Conservation (phyloP, 1,140 invertebrate genomes). For the Pristionchus pacificus region DNA sequence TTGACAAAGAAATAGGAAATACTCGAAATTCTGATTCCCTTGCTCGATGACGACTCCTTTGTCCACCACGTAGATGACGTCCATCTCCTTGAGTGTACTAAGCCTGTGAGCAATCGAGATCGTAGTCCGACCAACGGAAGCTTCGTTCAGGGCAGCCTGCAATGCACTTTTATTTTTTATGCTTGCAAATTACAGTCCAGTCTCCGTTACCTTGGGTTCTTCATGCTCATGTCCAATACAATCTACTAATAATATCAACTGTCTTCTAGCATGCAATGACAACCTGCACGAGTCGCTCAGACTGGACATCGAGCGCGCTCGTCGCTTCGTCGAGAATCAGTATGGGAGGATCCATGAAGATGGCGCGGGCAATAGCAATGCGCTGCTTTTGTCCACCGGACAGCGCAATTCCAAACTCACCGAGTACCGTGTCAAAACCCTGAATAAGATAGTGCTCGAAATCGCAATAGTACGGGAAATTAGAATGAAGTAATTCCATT, state of each 20-base stretch:
- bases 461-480: no score
- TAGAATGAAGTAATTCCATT: slow-evolving; percentile 8
- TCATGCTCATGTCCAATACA: no score
- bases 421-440: slow-evolving; percentile 57
- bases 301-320: slow-evolving; percentile 45
- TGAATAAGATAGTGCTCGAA: no score
- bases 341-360: slow-evolving; percentile 68
- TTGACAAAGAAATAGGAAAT: no score
- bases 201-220: no score
- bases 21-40: no score
- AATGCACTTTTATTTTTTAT: slow-evolving; percentile 77
- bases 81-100: slow-evolving; percentile 67
- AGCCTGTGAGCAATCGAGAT: slow-evolving; percentile 75
- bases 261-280: no score
- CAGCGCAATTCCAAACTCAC: slow-evolving; percentile 64
- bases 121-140: slow-evolving; percentile 63
- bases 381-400: slow-evolving; percentile 75
- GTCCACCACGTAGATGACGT: slow-evolving; percentile 57
- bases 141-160: slow-evolving; percentile 73
- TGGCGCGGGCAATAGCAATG: slow-evolving; percentile 72
- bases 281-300: slow-evolving; percentile 25
- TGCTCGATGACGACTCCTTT: slow-evolving; percentile 54
- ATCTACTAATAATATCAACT: no score
- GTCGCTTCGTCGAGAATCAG: slow-evolving; percentile 58
- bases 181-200: background rate